phyloP scores from a whole-genome alignment of 2,888 invertebrate species.

The Junonia oenone region DNA sequence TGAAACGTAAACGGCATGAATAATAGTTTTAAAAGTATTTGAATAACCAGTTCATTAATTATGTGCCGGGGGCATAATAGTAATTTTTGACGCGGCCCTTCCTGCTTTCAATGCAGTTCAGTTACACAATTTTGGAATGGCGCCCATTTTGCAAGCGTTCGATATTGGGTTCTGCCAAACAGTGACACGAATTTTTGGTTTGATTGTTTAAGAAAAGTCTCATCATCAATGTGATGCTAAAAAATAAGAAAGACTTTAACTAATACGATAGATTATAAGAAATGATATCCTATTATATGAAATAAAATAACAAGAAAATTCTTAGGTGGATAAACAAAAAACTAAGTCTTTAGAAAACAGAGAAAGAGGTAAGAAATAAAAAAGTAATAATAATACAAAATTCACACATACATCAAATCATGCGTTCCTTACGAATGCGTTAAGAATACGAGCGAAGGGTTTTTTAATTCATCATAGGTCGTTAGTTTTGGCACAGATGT shows the following conservation, averaged over 20 bases:
- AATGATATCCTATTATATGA: too few species aligned
- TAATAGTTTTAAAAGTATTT: slow-evolving; percentile 80
- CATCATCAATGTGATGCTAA: neutral
- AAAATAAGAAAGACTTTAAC: too few species aligned
- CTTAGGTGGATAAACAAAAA: too few species aligned
- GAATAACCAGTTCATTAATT: slow-evolving; percentile 79
- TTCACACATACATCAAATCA: neutral
- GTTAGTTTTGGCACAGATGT: slow-evolving; percentile 69
- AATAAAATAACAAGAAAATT: too few species aligned
- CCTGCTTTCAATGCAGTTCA: slow-evolving; percentile 67
- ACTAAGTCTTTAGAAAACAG: too few species aligned
- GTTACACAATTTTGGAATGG: slow-evolving; percentile 64
- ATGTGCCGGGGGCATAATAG: slow-evolving; percentile 69
- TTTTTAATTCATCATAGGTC: slow-evolving; percentile 45
- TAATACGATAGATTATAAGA: too few species aligned
- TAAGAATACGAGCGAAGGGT: slow-evolving; percentile 32
- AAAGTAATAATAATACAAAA: neutral
- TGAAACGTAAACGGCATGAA: slow-evolving; percentile 77
- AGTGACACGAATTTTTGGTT: neutral
- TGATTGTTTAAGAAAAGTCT: neutral
- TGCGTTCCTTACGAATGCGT: slow-evolving; percentile 13
- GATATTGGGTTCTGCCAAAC: slow-evolving; percentile 17
- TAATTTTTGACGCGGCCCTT: slow-evolving; percentile 77
- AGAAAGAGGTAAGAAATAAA: neutral
- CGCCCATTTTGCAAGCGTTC: slow-evolving; percentile 32